Conservation (phyloP, 2,797 vertebrate genomes). For the Babyrousa celebensis region DNA sequence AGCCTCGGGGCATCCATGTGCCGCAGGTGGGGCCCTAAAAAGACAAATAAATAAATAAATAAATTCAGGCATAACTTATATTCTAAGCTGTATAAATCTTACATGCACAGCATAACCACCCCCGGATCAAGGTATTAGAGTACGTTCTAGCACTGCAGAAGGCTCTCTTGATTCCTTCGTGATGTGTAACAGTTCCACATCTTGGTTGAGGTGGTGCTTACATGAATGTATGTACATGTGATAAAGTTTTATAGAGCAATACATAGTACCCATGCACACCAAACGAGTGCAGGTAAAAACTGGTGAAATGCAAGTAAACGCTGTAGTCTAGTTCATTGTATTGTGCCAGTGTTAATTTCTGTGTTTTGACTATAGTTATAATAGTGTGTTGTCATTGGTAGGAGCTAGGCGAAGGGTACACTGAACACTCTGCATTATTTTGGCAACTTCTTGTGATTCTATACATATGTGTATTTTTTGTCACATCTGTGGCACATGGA, state of each 20-base stretch:
- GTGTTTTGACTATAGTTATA: neutral
- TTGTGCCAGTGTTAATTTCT: neutral
- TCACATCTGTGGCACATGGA: no score
- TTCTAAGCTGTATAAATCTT: neutral
- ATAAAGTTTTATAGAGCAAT: neutral
- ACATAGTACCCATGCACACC: neutral
- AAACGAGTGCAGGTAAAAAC: neutral
- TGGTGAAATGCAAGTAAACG: neutral
- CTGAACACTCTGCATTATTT: neutral
- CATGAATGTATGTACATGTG: neutral
- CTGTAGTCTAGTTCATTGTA: neutral
- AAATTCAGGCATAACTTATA: conserved; percentile 17
- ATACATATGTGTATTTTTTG: neutral
- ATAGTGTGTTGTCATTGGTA: neutral
- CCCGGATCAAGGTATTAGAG: neutral
- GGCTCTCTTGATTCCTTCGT: neutral
- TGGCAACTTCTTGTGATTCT: conserved; percentile 31
- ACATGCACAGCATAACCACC: neutral
- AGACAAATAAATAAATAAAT: no score
- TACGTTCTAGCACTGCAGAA: neutral
- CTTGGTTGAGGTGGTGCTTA: neutral
- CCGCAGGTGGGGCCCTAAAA: no score
- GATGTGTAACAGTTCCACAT: neutral
- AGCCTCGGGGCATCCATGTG: no score
- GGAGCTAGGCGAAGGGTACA: neutral